phyloP scores from a whole-genome alignment of 2,797 vertebrate species.

The Acanthurus tractus region DNA sequence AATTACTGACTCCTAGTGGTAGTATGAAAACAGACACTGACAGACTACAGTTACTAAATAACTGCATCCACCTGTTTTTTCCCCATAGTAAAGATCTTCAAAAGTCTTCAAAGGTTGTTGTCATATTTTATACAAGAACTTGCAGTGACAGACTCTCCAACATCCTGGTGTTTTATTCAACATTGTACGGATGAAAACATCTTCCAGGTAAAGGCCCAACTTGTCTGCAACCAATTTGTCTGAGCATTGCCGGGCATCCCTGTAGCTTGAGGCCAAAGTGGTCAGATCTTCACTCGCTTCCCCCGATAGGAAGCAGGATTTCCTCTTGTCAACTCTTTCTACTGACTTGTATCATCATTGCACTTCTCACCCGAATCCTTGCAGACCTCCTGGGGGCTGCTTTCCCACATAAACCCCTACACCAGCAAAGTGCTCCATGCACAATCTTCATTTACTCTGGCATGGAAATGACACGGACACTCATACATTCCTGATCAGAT shows the following conservation, averaged over 20 bases:
- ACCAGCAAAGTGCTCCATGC: slow-evolving; percentile 46
- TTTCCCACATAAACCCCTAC: slow-evolving; percentile 32
- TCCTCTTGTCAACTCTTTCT: slow-evolving; percentile 74
- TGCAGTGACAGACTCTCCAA: neutral
- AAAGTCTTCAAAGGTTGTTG: no score
- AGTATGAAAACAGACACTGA: neutral
- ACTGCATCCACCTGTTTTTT: neutral
- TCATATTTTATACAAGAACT: no score
- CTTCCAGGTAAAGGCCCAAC: slow-evolving; percentile 2
- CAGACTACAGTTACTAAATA: neutral
- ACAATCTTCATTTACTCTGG: slow-evolving; percentile 11
- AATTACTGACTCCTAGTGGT: slow-evolving; percentile 6
- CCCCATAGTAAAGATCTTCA: no score
- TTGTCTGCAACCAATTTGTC: neutral
- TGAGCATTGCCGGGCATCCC: slow-evolving; percentile 15
- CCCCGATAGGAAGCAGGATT: slow-evolving; percentile 84
- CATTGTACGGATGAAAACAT: neutral
- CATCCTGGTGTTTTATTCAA: neutral
- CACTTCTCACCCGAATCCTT: slow-evolving; percentile 34
- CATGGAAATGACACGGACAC: neutral
- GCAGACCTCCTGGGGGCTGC: slow-evolving; percentile 33
- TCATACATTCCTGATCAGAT: neutral
- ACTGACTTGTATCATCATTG: slow-evolving; percentile 49
- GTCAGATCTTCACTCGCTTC: slow-evolving; percentile 49
- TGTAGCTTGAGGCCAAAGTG: slow-evolving; percentile 25